phyloP scores from a whole-genome alignment of 30 jellyfish, hydroid and myxozoan genomes.

The Sanderia malayensis region DNA sequence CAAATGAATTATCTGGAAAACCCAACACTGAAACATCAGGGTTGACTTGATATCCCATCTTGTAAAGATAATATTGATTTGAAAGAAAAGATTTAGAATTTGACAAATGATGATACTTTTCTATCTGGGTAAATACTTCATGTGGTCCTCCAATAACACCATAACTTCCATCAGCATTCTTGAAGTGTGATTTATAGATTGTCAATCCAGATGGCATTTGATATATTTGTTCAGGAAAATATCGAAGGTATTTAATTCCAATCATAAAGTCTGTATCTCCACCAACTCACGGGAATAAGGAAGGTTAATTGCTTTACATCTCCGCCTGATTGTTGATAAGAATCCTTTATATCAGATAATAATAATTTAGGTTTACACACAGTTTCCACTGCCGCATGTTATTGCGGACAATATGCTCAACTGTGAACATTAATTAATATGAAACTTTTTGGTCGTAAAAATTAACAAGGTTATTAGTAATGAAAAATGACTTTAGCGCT shows the following conservation, averaged over 20 bases:
- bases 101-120: not conserved
- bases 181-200: no score
- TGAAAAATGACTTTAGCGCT: no score
- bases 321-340: slow-evolving; percentile 8
- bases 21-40: not conserved
- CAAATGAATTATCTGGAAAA: no score
- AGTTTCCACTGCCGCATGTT: no score
- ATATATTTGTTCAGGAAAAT: no score
- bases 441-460: no score
- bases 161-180: slow-evolving; percentile 7
- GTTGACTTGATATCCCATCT: not conserved
- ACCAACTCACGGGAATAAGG: not conserved
- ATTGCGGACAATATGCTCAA: no score
- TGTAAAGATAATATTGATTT: not conserved
- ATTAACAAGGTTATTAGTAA: no score
- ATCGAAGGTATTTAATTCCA: slow-evolving; percentile 21
- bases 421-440: no score
- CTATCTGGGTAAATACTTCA: slow-evolving; percentile 2
- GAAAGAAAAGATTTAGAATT: not conserved
- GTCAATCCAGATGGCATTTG: no score
- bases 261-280: slow-evolving; percentile 18
- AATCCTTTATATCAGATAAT: slow-evolving; percentile 2
- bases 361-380: no score
- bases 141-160: slow-evolving; percentile 49
- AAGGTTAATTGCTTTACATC: not conserved